Evolutionary conservation across 2,888 invertebrate species (phyloP).

Genomic region (Yponomeuta cagnagella): DNA sequence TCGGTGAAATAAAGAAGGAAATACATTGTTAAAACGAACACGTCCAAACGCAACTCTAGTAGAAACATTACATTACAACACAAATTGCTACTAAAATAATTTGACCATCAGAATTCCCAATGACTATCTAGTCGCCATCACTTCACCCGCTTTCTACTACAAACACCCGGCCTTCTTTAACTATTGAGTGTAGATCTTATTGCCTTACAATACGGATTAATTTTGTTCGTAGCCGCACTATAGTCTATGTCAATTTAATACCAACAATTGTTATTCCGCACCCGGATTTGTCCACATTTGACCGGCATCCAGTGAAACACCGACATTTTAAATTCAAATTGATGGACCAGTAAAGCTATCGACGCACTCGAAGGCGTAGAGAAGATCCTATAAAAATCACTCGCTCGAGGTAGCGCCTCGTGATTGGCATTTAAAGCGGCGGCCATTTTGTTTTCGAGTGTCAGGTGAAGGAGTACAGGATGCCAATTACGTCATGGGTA

Average conservation of each 20-base stretch:
- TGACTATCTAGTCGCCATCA: conserved; percentile 57
- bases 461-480: conserved; percentile 8
- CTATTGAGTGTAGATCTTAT: neutral
- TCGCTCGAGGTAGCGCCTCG: conserved; percentile 49
- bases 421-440: conserved; percentile 62
- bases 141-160: conserved; percentile 74
- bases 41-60: neutral
- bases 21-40: neutral
- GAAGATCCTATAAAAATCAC: conserved; percentile 42
- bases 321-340: conserved; percentile 72
- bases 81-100: conserved; percentile 30
- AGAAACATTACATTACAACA: neutral
- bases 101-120: conserved; percentile 54
- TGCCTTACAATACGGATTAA: neutral
- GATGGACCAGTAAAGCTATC: conserved; percentile 72
- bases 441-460: conserved; percentile 55
- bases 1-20: neutral
- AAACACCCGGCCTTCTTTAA: conserved; percentile 65
- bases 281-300: conserved; percentile 67
- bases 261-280: conserved; percentile 65
- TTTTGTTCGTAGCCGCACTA: neutral
- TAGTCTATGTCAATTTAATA: conserved; percentile 60
- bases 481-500: conserved; percentile 13
- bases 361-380: conserved; percentile 55
- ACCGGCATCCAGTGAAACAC: conserved; percentile 57